These are phyloP conservation scores for Dascyllus trimaculatus DNA, from an alignment of 2,113 vertebrate species.

Conservation along the genomic window DNA sequence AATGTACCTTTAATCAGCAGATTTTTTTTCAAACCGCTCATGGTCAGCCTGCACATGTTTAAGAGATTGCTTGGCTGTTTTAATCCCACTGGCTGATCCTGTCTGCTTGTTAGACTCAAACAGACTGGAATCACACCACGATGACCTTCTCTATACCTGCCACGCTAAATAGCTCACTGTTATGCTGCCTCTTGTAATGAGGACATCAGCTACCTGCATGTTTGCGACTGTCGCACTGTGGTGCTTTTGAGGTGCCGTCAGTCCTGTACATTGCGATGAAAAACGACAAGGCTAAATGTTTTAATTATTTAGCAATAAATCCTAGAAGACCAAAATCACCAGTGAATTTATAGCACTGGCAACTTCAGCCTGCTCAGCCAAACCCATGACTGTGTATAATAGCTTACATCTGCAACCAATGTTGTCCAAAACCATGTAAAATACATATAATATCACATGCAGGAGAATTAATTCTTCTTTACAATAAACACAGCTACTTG, in stretches of 20 bases:
- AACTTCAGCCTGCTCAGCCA: constrained; percentile 6
- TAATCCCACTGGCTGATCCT: constrained; percentile 73
- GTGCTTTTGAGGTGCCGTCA: not conserved
- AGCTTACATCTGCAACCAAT: not conserved
- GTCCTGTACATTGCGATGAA: not conserved
- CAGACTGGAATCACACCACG: constrained; percentile 58
- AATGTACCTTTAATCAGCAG: constrained; percentile 55
- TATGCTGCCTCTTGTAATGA: constrained; percentile 24
- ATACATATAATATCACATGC: not conserved
- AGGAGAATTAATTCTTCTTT: not conserved
- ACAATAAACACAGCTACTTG: not conserved
- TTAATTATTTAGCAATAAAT: not conserved
- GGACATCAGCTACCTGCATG: constrained; percentile 26
- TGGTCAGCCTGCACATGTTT: constrained; percentile 56
- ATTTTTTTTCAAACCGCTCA: constrained; percentile 38
- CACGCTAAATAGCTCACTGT: constrained; percentile 15
- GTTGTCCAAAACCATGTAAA: no score
- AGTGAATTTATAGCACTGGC: not conserved
- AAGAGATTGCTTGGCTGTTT: constrained; percentile 61
- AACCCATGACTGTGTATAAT: not conserved
- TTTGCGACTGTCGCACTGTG: not conserved
- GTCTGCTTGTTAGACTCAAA: constrained; percentile 66
- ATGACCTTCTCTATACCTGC: constrained; percentile 71
- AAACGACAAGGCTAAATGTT: not conserved
- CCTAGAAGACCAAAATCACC: not conserved